Evolutionary conservation across 2,113 vertebrate genomes (phyloP), one percentile per base, ranked within the genome.

Genomic region (Athene noctua): DNA sequence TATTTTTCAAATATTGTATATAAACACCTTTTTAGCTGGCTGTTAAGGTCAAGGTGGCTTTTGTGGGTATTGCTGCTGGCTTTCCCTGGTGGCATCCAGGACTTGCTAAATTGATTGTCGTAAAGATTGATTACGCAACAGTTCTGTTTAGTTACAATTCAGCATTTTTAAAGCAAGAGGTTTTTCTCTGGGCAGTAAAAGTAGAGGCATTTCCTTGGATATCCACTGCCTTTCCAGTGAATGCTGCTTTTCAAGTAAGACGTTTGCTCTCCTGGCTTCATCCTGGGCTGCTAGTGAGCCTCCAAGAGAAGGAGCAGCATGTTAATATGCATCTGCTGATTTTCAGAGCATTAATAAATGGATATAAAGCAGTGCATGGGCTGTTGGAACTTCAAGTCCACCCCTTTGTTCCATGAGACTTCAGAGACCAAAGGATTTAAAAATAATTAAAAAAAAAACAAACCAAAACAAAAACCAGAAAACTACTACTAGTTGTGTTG

Each of bases 191-290:
- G 27, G 38, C 30, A 5, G 42, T 17, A 29, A 22, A 38, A 46
- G 14, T 2, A 4, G 42, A 71, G 18, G 30, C 6, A 2, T 44
- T 78, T 66, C 34, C 12, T 52, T 34, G 46, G 38, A 1, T 47
- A 18, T 8, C 23, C 15, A 3, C n/a, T 82, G 21, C n/a, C 13
- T 72, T 30, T 55, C 27, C 47, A 7, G 10, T 0, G 18, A 38
- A 36, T 17, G 32, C 66, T 23, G 32, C 38, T 21, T 13, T 25
- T 29, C 8, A 15, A 18, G 32, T 22, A 11, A 16, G 34, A 5
- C 0, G 0, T 22, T 55, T 59, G n/a, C 8, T 52, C 22, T 32
- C 8, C 44, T 32, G 2, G 29, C 57, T 44, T 11, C 25, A 0
- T 12, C 16, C 40, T 13, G 42, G n/a, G 36, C 36, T 52, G 16